Percentiles rank a stretch among this genome's conserved stretches.
phyloP scores from a whole-genome alignment of 2,113 vertebrate genomes.

The Cyphomyrus discorhynchus region DNA sequence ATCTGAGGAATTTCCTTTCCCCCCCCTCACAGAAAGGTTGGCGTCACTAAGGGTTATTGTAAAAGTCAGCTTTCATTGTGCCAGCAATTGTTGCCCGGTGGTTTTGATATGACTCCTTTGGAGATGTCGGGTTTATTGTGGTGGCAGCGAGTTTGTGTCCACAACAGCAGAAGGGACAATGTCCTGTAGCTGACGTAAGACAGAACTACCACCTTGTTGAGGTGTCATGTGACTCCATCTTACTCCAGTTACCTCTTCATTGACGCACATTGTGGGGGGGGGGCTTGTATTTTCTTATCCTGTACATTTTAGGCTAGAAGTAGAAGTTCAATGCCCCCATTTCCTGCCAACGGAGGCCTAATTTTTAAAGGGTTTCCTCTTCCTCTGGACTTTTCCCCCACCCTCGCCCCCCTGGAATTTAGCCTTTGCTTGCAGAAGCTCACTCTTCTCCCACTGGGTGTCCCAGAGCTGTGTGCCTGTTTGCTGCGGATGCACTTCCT shows the following conservation, averaged over 20 bases:
- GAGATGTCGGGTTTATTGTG: neutral
- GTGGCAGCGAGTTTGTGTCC: neutral
- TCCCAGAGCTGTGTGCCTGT: neutral
- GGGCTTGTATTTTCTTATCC: neutral
- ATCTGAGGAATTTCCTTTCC: neutral
- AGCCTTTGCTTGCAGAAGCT: neutral
- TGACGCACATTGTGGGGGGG: neutral
- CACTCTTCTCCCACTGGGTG: neutral
- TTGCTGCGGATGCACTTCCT: conserved; percentile 1
- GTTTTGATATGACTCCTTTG: neutral
- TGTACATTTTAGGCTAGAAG: neutral
- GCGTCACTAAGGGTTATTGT: neutral
- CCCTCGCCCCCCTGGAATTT: neutral
- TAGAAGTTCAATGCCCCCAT: neutral
- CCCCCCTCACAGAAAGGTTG: neutral
- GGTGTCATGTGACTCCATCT: neutral
- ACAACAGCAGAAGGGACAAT: neutral
- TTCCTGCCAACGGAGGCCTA: neutral
- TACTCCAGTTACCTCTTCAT: neutral
- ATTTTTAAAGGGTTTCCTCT: neutral
- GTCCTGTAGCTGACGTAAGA: neutral
- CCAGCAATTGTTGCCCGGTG: neutral
- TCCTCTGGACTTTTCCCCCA: neutral
- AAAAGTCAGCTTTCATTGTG: neutral
- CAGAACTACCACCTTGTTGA: neutral